A percentile compares a stretch with the other conserved stretches of the same genome.
phyloP scores from a whole-genome alignment of 2,113 vertebrate species.

The Apus apus region DNA sequence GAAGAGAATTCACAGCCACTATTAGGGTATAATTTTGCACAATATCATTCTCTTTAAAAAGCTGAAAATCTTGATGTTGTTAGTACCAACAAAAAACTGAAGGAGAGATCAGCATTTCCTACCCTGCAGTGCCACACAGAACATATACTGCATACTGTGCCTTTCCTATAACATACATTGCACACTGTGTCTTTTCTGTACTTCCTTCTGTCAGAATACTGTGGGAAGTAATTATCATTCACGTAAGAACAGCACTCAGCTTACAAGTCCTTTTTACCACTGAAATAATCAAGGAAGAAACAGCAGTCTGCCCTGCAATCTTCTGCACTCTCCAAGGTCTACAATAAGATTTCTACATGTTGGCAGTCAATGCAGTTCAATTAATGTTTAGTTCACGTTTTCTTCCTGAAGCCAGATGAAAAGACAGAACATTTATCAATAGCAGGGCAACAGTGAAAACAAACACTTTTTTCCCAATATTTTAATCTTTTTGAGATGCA shows the following conservation, averaged over 20 bases:
- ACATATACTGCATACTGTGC: neutral
- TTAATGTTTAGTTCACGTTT: conserved; percentile 76
- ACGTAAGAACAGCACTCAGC: conserved; percentile 30
- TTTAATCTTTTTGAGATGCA: conserved; percentile 35
- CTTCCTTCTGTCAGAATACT: conserved; percentile 4
- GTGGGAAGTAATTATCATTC: conserved; percentile 49
- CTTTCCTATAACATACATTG: neutral
- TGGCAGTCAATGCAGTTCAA: conserved; percentile 65
- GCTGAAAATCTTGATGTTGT: neutral
- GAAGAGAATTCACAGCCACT: neutral
- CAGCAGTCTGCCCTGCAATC: conserved; percentile 46
- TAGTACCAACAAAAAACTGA: neutral
- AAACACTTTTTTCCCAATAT: conserved; percentile 60
- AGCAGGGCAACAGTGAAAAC: conserved; percentile 51
- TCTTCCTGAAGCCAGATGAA: conserved; percentile 68
- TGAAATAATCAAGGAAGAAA: conserved; percentile 66
- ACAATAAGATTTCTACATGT: conserved; percentile 59
- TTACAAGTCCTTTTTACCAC: conserved; percentile 58
- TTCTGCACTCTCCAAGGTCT: conserved; percentile 44
- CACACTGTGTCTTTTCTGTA: neutral
- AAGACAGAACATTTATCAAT: conserved; percentile 61
- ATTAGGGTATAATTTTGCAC: neutral
- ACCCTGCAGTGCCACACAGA: neutral
- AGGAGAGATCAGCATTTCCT: neutral
- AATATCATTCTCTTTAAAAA: neutral